Base-by-base conservation (phyloP, 1,140 invertebrate species). In the Caenorhabditis inopinata region DNA sequence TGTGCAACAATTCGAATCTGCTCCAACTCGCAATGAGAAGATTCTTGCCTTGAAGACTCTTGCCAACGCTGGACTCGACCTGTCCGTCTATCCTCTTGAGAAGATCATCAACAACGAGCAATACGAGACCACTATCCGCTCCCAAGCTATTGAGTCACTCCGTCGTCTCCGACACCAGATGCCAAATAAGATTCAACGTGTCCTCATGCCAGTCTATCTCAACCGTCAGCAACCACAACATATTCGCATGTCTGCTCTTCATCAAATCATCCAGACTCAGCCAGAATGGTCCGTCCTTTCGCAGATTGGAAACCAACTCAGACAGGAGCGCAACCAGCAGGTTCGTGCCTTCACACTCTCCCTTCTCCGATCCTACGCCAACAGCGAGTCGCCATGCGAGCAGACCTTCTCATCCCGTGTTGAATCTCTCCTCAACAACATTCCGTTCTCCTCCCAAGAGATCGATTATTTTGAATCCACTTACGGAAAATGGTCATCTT, bases 71-170 rank as follows among this genome's bases (percentile, higher is more conserved):
- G 86, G 82, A 48, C 45, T 88, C 21, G 85, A 87, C 58, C 76
- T 79, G 27, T 58, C 80, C 27, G 75, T 88, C 25, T 46, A 74
- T 25, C 74, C 84, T 32, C 78, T 87, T 29, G 84, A 86, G 68
- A 83, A 86, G 77, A 86, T 87, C 53, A 82, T 86, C 78, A 45
- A 73, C 35, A 75, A 85, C 83, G 21, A 45, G 27, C 25, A 49
- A 25, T 42, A 86, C 45, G 45, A 68, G 21, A 85, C 74, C 29
- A 75, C 82, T 42, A 73, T 87, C 73, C 85, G 85, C 53, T 29
- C 80, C n/a, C 81, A 85, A 49, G 86, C 86, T 74, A 84, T 87
- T 29, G 86, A 87, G 62, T 80, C 86, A 16, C 51, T 86, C 79
- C 84, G 86, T 35, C 82, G 83, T 47, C 81, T 87, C 21, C 58